Evolutionary conservation across 2,113 vertebrate species (phyloP).

Genomic region (Trinectes maculatus): DNA sequence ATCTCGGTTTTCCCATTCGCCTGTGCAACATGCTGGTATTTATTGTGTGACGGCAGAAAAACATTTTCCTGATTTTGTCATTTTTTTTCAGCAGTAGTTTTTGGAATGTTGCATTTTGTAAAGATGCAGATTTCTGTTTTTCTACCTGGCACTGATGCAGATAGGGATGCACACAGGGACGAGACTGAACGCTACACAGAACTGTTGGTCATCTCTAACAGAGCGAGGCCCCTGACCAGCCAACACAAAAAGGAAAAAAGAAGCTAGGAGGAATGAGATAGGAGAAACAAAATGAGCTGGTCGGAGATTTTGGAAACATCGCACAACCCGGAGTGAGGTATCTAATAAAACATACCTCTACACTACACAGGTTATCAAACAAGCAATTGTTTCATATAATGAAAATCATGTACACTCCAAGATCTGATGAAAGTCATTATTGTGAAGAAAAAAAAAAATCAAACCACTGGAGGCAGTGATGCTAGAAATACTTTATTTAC

Average conservation of each 20-base stretch:
- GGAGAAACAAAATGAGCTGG: background rate
- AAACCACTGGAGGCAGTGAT: slow-evolving; percentile 30
- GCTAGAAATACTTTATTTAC: slow-evolving; percentile 74
- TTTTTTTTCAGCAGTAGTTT: too few species aligned
- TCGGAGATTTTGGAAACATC: background rate
- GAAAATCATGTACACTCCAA: slow-evolving; percentile 1
- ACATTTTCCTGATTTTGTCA: too few species aligned
- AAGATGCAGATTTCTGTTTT: too few species aligned
- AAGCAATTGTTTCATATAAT: background rate
- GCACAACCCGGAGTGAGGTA: background rate
- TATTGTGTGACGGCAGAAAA: too few species aligned
- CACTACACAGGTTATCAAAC: slow-evolving; percentile 22
- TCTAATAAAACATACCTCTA: background rate
- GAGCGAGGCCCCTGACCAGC: background rate
- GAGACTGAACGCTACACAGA: background rate
- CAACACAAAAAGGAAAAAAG: background rate
- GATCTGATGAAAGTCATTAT: slow-evolving; percentile 15
- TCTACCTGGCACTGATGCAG: background rate
- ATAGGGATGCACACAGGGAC: background rate
- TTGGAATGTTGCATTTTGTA: too few species aligned
- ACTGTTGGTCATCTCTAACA: too few species aligned
- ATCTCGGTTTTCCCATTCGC: background rate
- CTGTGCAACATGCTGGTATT: too few species aligned
- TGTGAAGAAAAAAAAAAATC: slow-evolving; percentile 2
- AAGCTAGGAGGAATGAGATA: background rate